Percentiles rank a stretch among this genome's conserved stretches.
Conservation (phyloP, 2,797 vertebrate species). For the Myiotriccus ornatus region DNA sequence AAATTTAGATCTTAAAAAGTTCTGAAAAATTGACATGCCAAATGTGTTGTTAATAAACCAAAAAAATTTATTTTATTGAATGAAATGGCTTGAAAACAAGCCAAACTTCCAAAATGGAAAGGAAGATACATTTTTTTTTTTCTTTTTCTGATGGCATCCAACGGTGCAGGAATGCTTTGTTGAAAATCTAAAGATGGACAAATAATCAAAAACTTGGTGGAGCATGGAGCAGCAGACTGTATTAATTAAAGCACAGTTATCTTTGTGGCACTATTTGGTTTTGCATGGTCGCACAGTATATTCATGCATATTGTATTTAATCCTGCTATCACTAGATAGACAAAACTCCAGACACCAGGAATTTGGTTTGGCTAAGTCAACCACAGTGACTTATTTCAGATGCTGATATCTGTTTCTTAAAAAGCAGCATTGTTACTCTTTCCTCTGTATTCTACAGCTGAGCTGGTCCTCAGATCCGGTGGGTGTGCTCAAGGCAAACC, state of each 20-base stretch:
- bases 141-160: not conserved
- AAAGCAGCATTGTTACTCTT: conserved; percentile 16
- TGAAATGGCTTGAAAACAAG: conserved; percentile 36
- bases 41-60: not conserved
- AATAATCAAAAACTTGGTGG: conserved; percentile 48
- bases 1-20: not conserved
- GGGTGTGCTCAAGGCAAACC: not conserved
- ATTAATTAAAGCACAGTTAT: conserved; percentile 58
- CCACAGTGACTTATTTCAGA: conserved; percentile 31
- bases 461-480: not conserved
- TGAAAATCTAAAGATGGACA: conserved; percentile 50
- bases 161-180: conserved; percentile 59
- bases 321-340: conserved; percentile 7
- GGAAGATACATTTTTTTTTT: conserved; percentile 10
- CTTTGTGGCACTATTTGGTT: conserved; percentile 24
- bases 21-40: not conserved
- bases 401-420: not conserved
- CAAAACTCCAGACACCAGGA: conserved; percentile 39
- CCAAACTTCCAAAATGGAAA: conserved; percentile 30
- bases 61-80: not conserved
- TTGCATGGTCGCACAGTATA: not conserved
- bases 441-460: not conserved
- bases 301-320: not conserved
- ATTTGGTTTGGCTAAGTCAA: conserved; percentile 39
- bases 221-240: conserved; percentile 27